Evolutionary conservation across 2,797 vertebrate genomes (phyloP).

Genomic region (Xenops minutus): DNA sequence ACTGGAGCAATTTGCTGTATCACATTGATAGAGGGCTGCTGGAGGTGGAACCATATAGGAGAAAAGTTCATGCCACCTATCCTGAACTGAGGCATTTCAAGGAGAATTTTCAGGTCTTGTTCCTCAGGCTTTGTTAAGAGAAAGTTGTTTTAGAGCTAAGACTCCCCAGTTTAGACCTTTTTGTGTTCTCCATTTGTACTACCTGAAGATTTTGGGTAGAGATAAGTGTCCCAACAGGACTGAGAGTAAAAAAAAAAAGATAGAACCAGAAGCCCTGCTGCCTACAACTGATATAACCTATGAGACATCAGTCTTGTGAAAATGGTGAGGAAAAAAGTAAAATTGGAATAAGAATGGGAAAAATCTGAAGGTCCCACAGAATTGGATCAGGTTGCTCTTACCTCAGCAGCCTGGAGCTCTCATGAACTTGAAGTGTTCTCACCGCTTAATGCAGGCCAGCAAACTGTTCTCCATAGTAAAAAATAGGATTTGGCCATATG

Average conservation of each 20-base stretch:
- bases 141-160: background rate
- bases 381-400: background rate
- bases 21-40: background rate
- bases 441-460: background rate
- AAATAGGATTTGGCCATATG: background rate
- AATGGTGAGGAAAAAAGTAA: background rate
- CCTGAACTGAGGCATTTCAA: background rate
- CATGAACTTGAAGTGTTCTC: background rate
- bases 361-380: background rate
- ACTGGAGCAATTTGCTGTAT: background rate
- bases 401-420: background rate
- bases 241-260: background rate
- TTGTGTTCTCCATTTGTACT: background rate
- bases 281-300: background rate
- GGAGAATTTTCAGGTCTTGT: background rate
- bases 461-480: background rate
- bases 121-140: background rate
- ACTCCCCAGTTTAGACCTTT: background rate
- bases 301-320: background rate
- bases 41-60: background rate
- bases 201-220: background rate
- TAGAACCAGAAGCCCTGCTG: background rate
- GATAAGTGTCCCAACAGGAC: background rate
- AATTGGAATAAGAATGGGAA: background rate
- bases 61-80: background rate